Conservation (phyloP, 2,113 vertebrate species). For the Antigone vipio region DNA sequence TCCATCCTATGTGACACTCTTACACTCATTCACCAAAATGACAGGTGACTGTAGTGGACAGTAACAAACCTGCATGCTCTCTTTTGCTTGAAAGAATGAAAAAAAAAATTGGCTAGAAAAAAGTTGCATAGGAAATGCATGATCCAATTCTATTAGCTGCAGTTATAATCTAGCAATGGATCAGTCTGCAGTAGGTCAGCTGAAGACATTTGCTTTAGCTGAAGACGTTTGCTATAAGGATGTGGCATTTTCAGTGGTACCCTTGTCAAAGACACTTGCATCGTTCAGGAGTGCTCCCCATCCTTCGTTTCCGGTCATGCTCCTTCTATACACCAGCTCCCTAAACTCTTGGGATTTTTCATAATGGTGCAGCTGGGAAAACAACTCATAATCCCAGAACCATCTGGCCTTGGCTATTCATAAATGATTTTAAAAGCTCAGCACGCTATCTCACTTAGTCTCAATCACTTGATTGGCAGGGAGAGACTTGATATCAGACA, state of each 20-base stretch:
- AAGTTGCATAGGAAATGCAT: background rate
- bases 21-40: background rate
- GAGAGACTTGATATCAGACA: background rate
- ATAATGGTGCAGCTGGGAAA: slow-evolving; percentile 4
- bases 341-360: background rate
- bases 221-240: background rate
- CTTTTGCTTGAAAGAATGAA: background rate
- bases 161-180: background rate
- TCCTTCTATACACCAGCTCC: background rate
- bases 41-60: background rate
- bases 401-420: background rate
- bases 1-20: background rate
- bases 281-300: background rate
- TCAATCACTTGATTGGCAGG: background rate
- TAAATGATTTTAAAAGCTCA: slow-evolving; percentile 7
- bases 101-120: background rate
- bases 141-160: background rate
- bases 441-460: background rate
- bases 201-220: background rate
- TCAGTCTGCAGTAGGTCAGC: background rate
- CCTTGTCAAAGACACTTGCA: background rate
- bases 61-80: background rate
- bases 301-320: background rate
- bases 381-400: slow-evolving; percentile 4
- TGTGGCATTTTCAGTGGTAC: background rate